Evolutionary conservation across 2,797 vertebrate species (phyloP).

Genomic region (Cuculus canorus): DNA sequence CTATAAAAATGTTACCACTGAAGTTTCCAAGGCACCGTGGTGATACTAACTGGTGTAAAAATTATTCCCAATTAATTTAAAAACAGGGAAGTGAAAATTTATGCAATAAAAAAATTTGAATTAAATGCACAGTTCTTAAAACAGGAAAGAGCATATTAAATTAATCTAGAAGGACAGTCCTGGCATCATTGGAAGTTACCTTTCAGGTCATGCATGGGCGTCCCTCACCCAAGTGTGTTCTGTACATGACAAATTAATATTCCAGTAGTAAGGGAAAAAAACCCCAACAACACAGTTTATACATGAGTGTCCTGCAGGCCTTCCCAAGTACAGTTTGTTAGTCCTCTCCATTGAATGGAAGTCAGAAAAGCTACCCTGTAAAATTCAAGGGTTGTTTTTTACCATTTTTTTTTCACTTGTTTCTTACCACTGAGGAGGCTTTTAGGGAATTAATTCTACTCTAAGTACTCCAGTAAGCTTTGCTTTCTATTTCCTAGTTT

Average conservation of each 20-base stretch:
- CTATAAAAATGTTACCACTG: background rate
- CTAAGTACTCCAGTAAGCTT: background rate
- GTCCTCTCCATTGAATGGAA: background rate
- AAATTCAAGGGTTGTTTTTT: background rate
- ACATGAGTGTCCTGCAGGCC: background rate
- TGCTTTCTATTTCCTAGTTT: background rate
- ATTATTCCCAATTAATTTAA: background rate
- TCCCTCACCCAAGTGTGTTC: accelerated
- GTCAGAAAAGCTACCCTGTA: background rate
- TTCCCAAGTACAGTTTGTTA: background rate
- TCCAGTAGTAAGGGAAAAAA: background rate
- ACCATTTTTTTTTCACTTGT: background rate
- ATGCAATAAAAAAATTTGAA: background rate
- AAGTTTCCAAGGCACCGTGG: background rate
- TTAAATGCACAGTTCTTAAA: background rate
- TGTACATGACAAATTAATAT: accelerated
- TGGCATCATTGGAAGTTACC: accelerated
- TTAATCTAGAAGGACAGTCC: background rate
- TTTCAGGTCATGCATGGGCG: accelerated
- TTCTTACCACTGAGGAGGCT: background rate
- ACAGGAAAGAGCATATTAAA: background rate
- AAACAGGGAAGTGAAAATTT: background rate
- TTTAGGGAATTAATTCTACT: background rate
- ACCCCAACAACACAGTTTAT: background rate
- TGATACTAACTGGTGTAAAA: background rate